These are phyloP conservation scores for Linepithema humile DNA, from an alignment of 1,140 invertebrate genomes.

Conservation along the genomic window DNA sequence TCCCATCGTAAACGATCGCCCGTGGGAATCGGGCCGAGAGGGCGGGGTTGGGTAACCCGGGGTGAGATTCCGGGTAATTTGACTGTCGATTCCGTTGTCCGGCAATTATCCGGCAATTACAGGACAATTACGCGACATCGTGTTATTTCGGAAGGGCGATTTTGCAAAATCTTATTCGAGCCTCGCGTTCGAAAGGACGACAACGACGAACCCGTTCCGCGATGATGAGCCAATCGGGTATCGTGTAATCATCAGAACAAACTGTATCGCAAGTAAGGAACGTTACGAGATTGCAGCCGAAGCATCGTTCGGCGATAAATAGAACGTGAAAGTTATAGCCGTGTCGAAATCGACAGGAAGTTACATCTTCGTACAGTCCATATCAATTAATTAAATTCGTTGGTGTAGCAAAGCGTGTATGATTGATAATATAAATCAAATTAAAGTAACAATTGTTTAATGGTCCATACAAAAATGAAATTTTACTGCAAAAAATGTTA, in stretches of 20 bases:
- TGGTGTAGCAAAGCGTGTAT: neutral
- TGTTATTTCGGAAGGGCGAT: constrained; percentile 36
- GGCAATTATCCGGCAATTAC: constrained; percentile 74
- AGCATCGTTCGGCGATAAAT: constrained; percentile 64
- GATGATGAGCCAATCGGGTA: constrained; percentile 27
- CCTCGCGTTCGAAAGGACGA: constrained; percentile 15
- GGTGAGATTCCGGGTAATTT: constrained; percentile 64
- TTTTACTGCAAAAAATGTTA: neutral
- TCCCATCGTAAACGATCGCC: constrained; percentile 40
- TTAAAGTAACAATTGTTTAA: neutral
- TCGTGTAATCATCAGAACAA: constrained; percentile 31
- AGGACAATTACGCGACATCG: constrained; percentile 27
- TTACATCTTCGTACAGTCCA: constrained; percentile 64
- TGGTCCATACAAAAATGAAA: neutral
- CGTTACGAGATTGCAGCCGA: constrained; percentile 2
- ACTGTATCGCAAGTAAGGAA: constrained; percentile 31
- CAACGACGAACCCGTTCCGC: neutral
- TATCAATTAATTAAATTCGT: constrained; percentile 53
- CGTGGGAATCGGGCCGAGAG: constrained; percentile 59
- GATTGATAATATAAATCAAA: neutral
- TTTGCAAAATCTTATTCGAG: constrained; percentile 20
- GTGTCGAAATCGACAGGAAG: constrained; percentile 80
- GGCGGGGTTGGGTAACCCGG: constrained; percentile 69
- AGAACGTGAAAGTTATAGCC: constrained; percentile 80
- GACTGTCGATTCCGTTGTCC: constrained; percentile 70